Percentiles rank a stretch among this genome's conserved stretches.
These are phyloP conservation scores for Hyperopisus bebe DNA, from an alignment of 2,113 vertebrate genomes.

Conservation along the genomic window DNA sequence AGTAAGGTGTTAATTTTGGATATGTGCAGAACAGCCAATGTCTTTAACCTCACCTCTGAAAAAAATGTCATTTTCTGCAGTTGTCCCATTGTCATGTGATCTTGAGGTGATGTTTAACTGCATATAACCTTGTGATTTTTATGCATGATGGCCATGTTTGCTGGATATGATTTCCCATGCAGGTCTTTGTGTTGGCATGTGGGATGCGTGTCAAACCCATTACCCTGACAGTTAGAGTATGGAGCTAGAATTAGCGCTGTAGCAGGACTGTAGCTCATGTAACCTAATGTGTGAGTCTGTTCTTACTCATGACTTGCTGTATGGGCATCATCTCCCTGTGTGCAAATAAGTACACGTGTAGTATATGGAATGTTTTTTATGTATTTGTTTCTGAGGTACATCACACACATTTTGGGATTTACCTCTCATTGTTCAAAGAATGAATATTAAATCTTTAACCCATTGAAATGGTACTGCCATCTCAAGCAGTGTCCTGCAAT, in stretches of 20 bases:
- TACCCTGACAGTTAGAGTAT: background rate
- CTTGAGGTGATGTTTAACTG: background rate
- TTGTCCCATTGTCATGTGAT: background rate
- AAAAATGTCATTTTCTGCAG: background rate
- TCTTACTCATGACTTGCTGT: background rate
- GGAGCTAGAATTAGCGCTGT: background rate
- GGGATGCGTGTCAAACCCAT: background rate
- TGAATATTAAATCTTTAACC: background rate
- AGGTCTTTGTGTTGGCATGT: background rate
- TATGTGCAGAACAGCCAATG: background rate
- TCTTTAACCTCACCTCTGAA: background rate
- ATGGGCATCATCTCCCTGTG: background rate
- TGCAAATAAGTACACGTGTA: background rate
- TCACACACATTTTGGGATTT: background rate
- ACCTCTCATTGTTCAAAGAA: background rate
- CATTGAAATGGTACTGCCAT: background rate
- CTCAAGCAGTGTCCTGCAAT: background rate
- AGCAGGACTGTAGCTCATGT: background rate
- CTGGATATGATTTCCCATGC: background rate
- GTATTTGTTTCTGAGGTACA: background rate
- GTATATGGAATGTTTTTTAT: background rate
- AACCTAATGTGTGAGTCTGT: background rate
- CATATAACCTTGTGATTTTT: too few relatives aligned
- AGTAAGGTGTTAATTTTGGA: background rate
- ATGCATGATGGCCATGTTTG: background rate